Evolutionary conservation across 2,888 invertebrate species (phyloP), one percentile per base, ranked within the genome.

Genomic region (Megaustenia siamemsis): DNA sequence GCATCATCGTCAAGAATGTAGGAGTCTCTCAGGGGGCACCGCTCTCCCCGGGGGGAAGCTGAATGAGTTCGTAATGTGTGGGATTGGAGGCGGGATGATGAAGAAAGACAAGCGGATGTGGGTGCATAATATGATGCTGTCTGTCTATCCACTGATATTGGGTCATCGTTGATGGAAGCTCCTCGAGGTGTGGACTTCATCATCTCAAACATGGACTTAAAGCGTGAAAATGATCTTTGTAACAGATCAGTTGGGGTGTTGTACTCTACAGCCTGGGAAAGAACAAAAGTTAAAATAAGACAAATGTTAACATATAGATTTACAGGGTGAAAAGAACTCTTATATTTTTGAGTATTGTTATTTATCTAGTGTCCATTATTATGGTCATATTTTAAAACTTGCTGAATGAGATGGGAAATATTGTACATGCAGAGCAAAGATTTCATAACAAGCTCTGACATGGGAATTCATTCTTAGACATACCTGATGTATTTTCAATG

Each of bases 191-290:
- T 49, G 32, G 85, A 77, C 49, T 87, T 86, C 86, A 87, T 82
- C 63, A 86, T 82, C 21, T 87, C 87, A 78, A 84, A 86, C 87
- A 87, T 87, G 80, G 79, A 82, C 1, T 93, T 93, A 79, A 91
- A 90, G 24, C 88, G 75, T 5, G 91, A 91, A 63, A 86, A 83
- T 2, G 89, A 85, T 68, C 90, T 88, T 66, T 89, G 86, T 73
- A 92, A 86, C n/a, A 93, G 88, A 1, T 80, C 82, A 4, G 85
- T 68, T 0, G 93, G 93, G 8, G 88, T 84, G 66, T 88, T 93
- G 80, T 91, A 89, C 87, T 94, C 93, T 28, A 87, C 85, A 32
- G 93, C 90, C 90, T 91, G 88, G 8, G 18, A 73, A 73, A 21
- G 24, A 18, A n/a, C n/a, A n/a, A n/a, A n/a, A n/a, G n/a, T n/a